Evolutionary conservation across 1,140 invertebrate species (phyloP).

Genomic region (Brachionus sp.): DNA sequence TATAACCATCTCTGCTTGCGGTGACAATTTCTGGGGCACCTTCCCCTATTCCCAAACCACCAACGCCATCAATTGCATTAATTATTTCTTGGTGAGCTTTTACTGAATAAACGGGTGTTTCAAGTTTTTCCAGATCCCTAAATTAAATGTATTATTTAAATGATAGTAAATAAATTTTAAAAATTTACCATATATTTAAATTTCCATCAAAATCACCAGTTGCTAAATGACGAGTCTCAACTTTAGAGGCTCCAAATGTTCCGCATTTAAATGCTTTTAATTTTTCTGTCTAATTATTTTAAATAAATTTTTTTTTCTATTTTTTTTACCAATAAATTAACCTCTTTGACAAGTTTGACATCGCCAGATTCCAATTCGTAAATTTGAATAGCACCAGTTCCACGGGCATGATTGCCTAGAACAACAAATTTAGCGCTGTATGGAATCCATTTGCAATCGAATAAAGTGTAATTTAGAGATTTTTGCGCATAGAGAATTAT

Average conservation of each 20-base stretch:
- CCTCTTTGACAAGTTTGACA: slow-evolving; percentile 69
- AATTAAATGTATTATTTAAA: slow-evolving; percentile 54
- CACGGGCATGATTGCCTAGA: slow-evolving; percentile 76
- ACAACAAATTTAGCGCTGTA: slow-evolving; percentile 83
- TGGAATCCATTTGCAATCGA: slow-evolving; percentile 90
- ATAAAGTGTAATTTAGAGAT: slow-evolving; percentile 76
- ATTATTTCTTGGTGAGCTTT: slow-evolving; percentile 82
- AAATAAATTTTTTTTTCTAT: slow-evolving; percentile 42
- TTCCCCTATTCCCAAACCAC: slow-evolving; percentile 74
- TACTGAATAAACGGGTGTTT: slow-evolving; percentile 72
- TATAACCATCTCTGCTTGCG: slow-evolving; percentile 79
- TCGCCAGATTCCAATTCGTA: slow-evolving; percentile 74
- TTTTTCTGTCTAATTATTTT: slow-evolving; percentile 65
- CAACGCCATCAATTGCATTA: slow-evolving; percentile 86
- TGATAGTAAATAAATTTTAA: too few relatives aligned
- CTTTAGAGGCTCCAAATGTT: slow-evolving; percentile 77
- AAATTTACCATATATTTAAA: slow-evolving; percentile 69
- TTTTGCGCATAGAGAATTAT: slow-evolving; percentile 82
- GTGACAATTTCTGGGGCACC: slow-evolving; percentile 91
- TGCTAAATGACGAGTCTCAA: slow-evolving; percentile 74
- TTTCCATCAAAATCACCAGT: slow-evolving; percentile 86
- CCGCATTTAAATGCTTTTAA: slow-evolving; percentile 82
- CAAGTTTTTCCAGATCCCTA: slow-evolving; percentile 71
- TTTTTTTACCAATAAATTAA: slow-evolving; percentile 48
- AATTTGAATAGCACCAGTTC: slow-evolving; percentile 79